These are phyloP conservation scores for Lethenteron reissneri DNA, from an alignment of 2,113 vertebrate species.

Conservation along the genomic window DNA sequence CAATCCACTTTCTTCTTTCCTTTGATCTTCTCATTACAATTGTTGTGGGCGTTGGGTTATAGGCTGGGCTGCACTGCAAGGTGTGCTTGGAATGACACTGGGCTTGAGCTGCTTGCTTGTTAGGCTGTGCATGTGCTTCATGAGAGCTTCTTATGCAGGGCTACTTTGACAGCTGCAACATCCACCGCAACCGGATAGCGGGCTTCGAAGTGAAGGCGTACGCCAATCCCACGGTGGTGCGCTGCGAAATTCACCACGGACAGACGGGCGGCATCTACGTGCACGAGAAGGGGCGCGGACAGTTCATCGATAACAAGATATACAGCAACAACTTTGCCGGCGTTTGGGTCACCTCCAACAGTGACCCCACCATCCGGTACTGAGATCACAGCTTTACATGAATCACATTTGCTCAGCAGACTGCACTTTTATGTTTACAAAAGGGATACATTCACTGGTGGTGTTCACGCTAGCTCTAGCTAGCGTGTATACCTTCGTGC, in stretches of 20 bases:
- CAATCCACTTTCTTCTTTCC: too few relatives aligned
- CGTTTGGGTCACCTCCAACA: conserved; percentile 98
- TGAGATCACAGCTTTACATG: neutral
- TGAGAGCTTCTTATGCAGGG: conserved; percentile 36
- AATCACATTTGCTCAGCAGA: neutral
- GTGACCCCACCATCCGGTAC: conserved; percentile 95
- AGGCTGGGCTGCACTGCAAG: too few relatives aligned
- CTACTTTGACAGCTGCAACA: conserved; percentile 99
- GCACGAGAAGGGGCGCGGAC: conserved; percentile 91
- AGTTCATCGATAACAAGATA: conserved; percentile 99
- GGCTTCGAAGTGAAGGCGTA: conserved; percentile 97
- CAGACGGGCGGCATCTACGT: conserved; percentile 98
- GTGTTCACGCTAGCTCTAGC: too few relatives aligned
- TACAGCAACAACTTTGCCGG: conserved; percentile 99
- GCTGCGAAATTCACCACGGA: conserved; percentile 94
- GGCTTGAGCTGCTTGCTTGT: too few relatives aligned
- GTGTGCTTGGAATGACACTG: too few relatives aligned
- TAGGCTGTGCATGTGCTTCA: too few relatives aligned
- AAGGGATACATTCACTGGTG: too few relatives aligned
- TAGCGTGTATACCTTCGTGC: too few relatives aligned
- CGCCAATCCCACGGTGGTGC: conserved; percentile 86
- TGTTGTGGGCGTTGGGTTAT: too few relatives aligned
- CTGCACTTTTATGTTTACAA: neutral
- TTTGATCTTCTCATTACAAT: too few relatives aligned
- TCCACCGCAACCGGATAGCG: conserved; percentile 95